Evolutionary conservation across 2,113 vertebrate species (phyloP).

Genomic region (Rhea pennata): DNA sequence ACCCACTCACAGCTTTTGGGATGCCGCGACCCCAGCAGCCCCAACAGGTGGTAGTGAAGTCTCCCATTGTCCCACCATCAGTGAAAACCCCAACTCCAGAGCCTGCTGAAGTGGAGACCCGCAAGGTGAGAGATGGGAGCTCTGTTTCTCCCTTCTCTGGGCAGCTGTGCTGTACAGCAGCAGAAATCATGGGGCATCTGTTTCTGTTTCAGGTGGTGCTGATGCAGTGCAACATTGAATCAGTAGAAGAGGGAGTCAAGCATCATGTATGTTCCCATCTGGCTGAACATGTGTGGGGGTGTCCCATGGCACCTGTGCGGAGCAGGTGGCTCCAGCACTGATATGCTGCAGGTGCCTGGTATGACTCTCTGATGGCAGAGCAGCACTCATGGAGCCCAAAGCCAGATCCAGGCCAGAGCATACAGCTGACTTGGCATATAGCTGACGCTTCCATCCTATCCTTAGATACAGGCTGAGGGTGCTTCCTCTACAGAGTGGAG

Average conservation of each 20-base stretch:
- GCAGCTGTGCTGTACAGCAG: accelerated
- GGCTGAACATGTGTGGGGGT: neutral
- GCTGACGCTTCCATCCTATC: accelerated
- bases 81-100: constrained; percentile 97
- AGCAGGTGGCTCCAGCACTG: accelerated
- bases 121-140: constrained; percentile 83
- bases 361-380: neutral
- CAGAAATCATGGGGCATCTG: accelerated
- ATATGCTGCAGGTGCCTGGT: neutral
- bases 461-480: neutral
- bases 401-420: neutral
- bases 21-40: constrained; percentile 93
- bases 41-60: constrained; percentile 94
- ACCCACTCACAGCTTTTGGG: constrained; percentile 94
- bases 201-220: constrained; percentile 86
- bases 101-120: constrained; percentile 94
- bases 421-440: neutral
- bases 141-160: accelerated
- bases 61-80: constrained; percentile 93
- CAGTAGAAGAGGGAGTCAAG: constrained; percentile 93
- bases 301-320: accelerated
- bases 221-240: constrained; percentile 99
- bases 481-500: accelerated
- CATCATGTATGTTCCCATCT: constrained; percentile 85
- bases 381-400: neutral